Evolutionary conservation across 1,140 invertebrate species (phyloP), one percentile per base, ranked within the genome.

Genomic region (Drosophila parvula): DNA sequence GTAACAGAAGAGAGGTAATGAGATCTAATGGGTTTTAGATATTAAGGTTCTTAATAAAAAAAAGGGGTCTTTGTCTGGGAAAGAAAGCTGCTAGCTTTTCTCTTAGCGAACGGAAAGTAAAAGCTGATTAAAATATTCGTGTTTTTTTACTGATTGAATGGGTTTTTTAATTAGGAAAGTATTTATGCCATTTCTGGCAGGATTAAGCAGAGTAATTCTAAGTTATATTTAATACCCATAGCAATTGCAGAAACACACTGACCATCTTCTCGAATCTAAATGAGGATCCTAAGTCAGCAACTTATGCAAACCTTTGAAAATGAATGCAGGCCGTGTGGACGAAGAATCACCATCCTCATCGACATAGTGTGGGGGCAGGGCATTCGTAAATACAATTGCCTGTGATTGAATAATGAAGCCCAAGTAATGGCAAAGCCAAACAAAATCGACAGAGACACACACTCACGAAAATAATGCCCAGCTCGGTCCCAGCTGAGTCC

Each of bases 381-480:
- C 63, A 38, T 43, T 56, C 27, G 63, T 27, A 36, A 59, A 61
- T 59, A 88, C 79, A 82, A 82, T 55, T 82, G 83, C 78, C 81
- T 88, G 82, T 82, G 79, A 86, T 85, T 85, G 74, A 81, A 86
- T 85, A 86, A 85, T 85, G 79, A 85, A 86, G 58, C 71, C 62
- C 45, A 67, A 82, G 68, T 73, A 79, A 86, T 86, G 74, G 61
- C 74, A 68, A 85, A 86, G 59, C 68, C 59, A 86, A 85, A 88
- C 65, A 75, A 85, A 67, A 53, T 57, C 58, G 67, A 73, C 65
- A 74, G 12, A 50, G 27, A 22, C 12, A 32, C 45, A 62, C 47
- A 60, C 65, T n/a, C n/a, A 53, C 22, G 11, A 60, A 62, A 64
- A 64, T 63, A 64, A 75, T 57, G 36, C 44, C 71, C 38, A 40